These are phyloP conservation scores for Acanthosepion esculentum DNA, from an alignment of 2,888 invertebrate species.

Conservation along the genomic window DNA sequence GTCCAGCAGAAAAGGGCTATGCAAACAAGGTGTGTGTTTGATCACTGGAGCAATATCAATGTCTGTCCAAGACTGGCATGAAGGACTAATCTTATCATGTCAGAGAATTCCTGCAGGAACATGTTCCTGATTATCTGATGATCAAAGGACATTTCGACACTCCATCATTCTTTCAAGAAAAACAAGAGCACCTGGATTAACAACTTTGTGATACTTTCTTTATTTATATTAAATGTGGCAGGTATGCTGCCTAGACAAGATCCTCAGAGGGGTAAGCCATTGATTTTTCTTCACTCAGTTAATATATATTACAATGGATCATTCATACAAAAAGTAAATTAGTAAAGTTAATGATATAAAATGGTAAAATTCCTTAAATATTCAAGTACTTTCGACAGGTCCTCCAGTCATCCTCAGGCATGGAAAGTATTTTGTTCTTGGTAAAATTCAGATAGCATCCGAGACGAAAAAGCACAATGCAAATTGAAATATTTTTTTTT, in stretches of 20 bases:
- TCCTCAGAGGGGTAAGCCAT: neutral
- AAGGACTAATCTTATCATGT: neutral
- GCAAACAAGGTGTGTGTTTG: neutral
- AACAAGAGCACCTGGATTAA: neutral
- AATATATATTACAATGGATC: too few species aligned
- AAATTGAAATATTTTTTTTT: too few species aligned
- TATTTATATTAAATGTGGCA: neutral
- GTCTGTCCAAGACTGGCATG: neutral
- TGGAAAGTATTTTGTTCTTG: too few species aligned
- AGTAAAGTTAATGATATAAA: too few species aligned
- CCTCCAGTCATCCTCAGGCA: too few species aligned
- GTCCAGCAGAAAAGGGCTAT: neutral
- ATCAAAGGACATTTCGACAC: constrained; percentile 14
- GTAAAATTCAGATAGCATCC: too few species aligned
- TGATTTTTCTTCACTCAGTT: neutral
- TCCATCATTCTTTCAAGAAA: constrained; percentile 33
- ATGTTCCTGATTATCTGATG: constrained; percentile 21
- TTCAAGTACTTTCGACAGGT: too few species aligned
- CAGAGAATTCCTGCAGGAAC: neutral
- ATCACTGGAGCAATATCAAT: neutral
- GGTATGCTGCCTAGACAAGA: neutral
- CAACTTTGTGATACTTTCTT: neutral
- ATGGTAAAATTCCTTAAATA: too few species aligned
- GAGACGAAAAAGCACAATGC: too few species aligned
- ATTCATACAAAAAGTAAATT: too few species aligned